Evolutionary conservation across 2,113 vertebrate species (phyloP), one percentile per base, ranked within the genome.

Genomic region (Nestor notabilis): DNA sequence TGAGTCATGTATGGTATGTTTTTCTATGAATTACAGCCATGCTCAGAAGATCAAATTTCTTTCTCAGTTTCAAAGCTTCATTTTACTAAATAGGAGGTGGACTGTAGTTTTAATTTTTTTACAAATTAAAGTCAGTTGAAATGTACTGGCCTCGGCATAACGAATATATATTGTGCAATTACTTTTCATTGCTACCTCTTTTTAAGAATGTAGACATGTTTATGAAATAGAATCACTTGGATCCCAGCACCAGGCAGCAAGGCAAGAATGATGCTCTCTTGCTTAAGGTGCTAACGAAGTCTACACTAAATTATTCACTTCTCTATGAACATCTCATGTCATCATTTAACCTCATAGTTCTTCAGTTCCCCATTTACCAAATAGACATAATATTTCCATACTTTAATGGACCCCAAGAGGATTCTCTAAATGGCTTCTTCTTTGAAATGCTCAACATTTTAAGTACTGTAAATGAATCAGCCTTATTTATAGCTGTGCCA

Each of bases 51-150:
- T 98, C 81, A 58, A 17, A 79, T 97, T 93, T 95, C 90, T 28
- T 33, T 94, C 90, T 97, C 71, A 47, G n/a, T 96, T 97, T 96
- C 94, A 97, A 95, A 97, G 77, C 49, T 90, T 81, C 24, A 37
- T 37, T 91, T 96, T 94, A 78, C 69, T 85, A 64, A 95, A 78
- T 63, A 90, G 63, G 68, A 94, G 29, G 77, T 65, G 93, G 75
- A 66, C 33, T 83, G 29, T 83, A 63, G 47, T 93, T 97, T 95
- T 93, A 93, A 88, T 79, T 97, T 97, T 93, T 93, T 69, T 82
- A 39, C 47, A 61, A 97, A 92, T 78, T 90, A 83, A 96, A 95
- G 91, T 92, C 44, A 65, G 74, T 87, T 87, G 61, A 83, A 70
- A 84, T 75, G 10, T 86, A 37, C 89, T 95, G 86, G 86, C 80